phyloP scores from a whole-genome alignment of 2,888 invertebrate genomes.

The Agrochola lychnidis region DNA sequence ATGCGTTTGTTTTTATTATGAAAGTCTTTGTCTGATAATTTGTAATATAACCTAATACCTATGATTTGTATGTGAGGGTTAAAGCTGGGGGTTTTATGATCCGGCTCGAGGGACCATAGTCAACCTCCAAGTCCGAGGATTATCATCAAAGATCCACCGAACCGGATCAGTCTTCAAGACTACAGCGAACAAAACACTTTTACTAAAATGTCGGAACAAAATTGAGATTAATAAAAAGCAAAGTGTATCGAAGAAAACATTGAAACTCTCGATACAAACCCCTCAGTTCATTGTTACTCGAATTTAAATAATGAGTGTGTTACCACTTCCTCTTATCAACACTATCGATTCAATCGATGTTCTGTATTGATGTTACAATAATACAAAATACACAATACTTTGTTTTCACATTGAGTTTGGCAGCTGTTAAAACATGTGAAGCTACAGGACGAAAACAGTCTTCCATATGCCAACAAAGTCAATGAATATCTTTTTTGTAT shows the following conservation, averaged over 20 bases:
- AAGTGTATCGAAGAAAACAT: background rate
- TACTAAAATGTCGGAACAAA: background rate
- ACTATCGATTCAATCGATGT: background rate
- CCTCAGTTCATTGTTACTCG: background rate
- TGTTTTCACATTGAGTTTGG: constrained; percentile 8
- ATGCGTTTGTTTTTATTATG: constrained; percentile 6
- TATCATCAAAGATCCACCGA: background rate
- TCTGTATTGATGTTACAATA: constrained; percentile 7
- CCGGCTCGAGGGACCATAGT: background rate
- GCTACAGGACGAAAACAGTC: background rate
- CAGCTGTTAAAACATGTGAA: constrained; percentile 20
- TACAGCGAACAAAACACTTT: background rate
- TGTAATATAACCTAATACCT: background rate
- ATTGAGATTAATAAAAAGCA: background rate
- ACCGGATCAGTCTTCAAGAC: background rate
- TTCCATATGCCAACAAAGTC: background rate
- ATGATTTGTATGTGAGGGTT: background rate
- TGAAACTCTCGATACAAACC: background rate
- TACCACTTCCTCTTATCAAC: constrained; percentile 8
- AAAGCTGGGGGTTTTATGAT: background rate
- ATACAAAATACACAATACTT: constrained; percentile 20
- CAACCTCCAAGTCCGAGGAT: background rate
- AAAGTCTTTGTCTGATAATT: background rate
- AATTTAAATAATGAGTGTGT: background rate
- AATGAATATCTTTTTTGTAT: background rate